phyloP scores from a whole-genome alignment of 2,113 vertebrate genomes.

The Forbesichthys papilliferus region DNA sequence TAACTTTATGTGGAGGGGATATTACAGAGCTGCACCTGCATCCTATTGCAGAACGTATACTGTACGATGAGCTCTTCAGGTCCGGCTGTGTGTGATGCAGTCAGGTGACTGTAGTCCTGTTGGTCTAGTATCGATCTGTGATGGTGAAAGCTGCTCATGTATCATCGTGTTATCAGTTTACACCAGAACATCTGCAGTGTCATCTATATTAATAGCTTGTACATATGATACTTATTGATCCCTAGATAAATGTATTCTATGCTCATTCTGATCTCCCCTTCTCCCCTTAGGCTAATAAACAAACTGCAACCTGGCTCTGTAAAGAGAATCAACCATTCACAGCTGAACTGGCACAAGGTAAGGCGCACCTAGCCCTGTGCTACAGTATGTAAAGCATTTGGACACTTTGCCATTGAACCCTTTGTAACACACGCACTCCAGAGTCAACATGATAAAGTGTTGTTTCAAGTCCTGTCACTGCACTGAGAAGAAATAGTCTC shows the following conservation, averaged over 20 bases:
- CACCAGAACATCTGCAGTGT: no score
- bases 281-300: constrained; percentile 86
- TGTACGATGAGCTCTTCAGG: not conserved
- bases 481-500: constrained; percentile 15
- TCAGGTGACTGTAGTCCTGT: not conserved
- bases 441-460: constrained; percentile 7
- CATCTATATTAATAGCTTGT: no score
- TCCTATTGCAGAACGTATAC: not conserved
- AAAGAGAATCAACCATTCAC: constrained; percentile 93
- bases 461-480: constrained; percentile 9
- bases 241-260: not conserved
- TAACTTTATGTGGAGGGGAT: not conserved
- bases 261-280: constrained; percentile 2
- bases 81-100: not conserved
- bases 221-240: not conserved
- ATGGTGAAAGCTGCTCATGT: not conserved
- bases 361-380: constrained; percentile 30
- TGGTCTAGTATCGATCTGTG: not conserved
- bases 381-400: not conserved
- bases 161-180: no score
- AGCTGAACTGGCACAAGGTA: constrained; percentile 98
- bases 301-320: constrained; percentile 91
- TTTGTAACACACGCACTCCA: not conserved
- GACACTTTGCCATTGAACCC: not conserved
- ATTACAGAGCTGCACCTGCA: constrained; percentile 1